Conservation (phyloP, 2,113 vertebrate genomes). For the Tringa solitaria region DNA sequence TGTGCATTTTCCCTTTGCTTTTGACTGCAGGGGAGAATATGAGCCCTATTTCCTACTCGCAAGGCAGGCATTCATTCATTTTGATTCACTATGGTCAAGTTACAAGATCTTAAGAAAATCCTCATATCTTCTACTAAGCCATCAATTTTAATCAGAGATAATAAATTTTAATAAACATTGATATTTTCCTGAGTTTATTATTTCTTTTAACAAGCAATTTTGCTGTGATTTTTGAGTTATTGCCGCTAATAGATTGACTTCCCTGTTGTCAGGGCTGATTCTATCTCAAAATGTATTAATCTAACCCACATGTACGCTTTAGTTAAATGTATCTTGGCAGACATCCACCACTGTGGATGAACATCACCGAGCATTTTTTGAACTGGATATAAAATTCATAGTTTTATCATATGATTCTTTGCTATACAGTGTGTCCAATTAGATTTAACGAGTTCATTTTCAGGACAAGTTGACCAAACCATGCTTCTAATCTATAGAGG, state of each 20-base stretch:
- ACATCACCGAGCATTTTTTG: background rate
- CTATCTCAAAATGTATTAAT: slow-evolving; percentile 30
- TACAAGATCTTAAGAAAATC: background rate
- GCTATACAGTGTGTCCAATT: background rate
- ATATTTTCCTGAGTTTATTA: slow-evolving; percentile 4
- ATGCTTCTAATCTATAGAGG: background rate
- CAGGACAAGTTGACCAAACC: slow-evolving; percentile 5
- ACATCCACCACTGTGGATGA: slow-evolving; percentile 18
- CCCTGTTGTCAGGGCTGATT: slow-evolving; percentile 36
- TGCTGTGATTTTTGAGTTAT: slow-evolving; percentile 49
- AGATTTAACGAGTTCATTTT: slow-evolving; percentile 23
- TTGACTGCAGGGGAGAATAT: background rate
- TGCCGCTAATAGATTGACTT: slow-evolving; percentile 46
- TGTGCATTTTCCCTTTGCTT: background rate
- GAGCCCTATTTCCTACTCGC: background rate
- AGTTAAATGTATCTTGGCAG: slow-evolving; percentile 53
- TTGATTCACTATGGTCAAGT: background rate
- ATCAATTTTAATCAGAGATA: slow-evolving; percentile 18
- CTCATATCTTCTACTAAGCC: background rate
- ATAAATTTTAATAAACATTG: slow-evolving; percentile 28
- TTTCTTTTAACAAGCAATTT: slow-evolving; percentile 47
- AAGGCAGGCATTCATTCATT: background rate
- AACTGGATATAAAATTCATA: slow-evolving; percentile 19
- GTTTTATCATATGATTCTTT: slow-evolving; percentile 24
- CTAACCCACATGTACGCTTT: background rate